Conservation (phyloP, 2,888 invertebrate genomes). For the Eilema depressum region DNA sequence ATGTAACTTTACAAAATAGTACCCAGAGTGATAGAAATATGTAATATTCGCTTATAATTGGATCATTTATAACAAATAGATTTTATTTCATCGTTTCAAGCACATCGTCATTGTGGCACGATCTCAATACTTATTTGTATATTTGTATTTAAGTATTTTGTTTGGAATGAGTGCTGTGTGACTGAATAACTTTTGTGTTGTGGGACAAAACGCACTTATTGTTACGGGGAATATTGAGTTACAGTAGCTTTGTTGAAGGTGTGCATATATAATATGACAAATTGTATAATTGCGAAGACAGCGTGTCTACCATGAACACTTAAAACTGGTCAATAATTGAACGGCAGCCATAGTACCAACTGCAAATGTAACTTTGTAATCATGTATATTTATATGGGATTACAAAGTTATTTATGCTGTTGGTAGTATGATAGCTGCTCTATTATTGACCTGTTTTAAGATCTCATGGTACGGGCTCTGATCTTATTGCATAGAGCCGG, state of each 20-base stretch:
- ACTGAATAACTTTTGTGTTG: conserved; percentile 48
- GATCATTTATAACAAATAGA: conserved; percentile 37
- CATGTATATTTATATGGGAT: too few relatives aligned
- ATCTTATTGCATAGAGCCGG: background rate
- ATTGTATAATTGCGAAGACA: too few relatives aligned
- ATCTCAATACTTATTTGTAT: conserved; percentile 79
- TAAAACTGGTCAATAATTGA: too few relatives aligned
- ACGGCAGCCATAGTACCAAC: too few relatives aligned
- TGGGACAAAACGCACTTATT: conserved; percentile 32
- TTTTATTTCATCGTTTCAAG: conserved; percentile 53
- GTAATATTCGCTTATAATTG: conserved; percentile 50
- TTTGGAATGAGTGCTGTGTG: conserved; percentile 55
- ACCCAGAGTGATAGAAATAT: conserved; percentile 31
- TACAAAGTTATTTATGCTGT: too few relatives aligned
- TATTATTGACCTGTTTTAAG: too few relatives aligned
- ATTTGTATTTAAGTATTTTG: conserved; percentile 70
- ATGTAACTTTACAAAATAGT: conserved; percentile 23
- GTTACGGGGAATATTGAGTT: background rate
- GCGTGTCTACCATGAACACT: too few relatives aligned
- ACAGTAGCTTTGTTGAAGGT: background rate
- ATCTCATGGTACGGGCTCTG: too few relatives aligned
- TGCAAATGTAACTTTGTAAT: too few relatives aligned
- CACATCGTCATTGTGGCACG: conserved; percentile 76
- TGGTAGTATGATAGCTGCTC: too few relatives aligned
- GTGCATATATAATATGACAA: background rate